These are phyloP conservation scores for Mobula birostris DNA, from an alignment of 2,113 vertebrate genomes.

Conservation along the genomic window DNA sequence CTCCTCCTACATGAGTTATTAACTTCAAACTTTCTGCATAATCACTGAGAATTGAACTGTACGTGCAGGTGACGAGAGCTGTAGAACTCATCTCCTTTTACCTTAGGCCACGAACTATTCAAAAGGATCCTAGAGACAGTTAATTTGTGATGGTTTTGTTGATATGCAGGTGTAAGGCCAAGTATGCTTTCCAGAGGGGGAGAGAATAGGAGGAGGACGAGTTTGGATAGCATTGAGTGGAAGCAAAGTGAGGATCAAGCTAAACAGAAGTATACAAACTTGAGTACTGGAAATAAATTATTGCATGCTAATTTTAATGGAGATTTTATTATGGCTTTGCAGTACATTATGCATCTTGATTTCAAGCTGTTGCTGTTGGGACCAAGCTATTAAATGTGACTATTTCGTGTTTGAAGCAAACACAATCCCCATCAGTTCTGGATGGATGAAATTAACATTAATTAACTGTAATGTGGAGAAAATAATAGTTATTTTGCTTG, in stretches of 20 bases:
- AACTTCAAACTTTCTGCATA: too few relatives aligned
- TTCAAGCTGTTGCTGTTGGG: neutral
- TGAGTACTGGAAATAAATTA: neutral
- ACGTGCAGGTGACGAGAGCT: too few relatives aligned
- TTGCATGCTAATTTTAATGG: neutral
- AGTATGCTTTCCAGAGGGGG: neutral
- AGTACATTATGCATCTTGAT: neutral
- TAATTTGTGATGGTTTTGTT: neutral
- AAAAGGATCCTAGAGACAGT: neutral
- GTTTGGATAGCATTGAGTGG: neutral
- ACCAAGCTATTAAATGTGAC: neutral
- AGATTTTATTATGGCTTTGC: neutral
- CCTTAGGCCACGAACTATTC: neutral
- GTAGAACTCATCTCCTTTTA: too few relatives aligned
- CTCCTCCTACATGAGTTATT: too few relatives aligned
- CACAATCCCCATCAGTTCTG: neutral
- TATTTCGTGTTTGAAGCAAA: neutral
- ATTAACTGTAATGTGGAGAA: neutral
- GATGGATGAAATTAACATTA: neutral
- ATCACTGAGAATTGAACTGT: too few relatives aligned
- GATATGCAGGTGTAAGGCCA: neutral
- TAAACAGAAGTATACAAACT: too few relatives aligned
- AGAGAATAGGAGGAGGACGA: neutral
- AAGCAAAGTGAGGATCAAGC: neutral
- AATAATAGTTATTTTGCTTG: neutral